Evolutionary conservation across 2,797 vertebrate species (phyloP), one percentile per base, ranked within the genome.

Genomic region (Artibeus lituratus): DNA sequence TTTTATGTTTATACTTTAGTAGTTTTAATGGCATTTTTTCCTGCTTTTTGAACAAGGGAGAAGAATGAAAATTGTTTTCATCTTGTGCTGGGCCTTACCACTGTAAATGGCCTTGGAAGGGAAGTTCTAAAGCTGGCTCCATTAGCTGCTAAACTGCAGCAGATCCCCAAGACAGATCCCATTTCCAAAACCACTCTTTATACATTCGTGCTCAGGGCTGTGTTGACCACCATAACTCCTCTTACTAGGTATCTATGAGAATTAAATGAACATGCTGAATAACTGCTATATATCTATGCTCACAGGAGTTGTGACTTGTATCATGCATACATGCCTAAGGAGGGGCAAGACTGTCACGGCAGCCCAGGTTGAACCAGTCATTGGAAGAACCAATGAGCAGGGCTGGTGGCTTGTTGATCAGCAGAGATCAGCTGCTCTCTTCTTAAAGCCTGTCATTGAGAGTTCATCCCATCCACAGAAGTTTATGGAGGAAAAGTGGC

Each of bases 391-490:
- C 49, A 74, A 24, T 0, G 4, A n/a, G 1, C 11, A 83, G 37
- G 37, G 74, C n/a, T 47, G 51, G 22, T 32, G 62, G 35, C 81
- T 51, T 49, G 32, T 10, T 22, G 62, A 53, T 47, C 57, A 51
- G 2, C 14, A 51, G 59, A 96, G 7, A 72, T 1, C 11, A 62
- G n/a, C n/a, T 24, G 2, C 12, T 35, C 51, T 96, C 69, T 69
- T 69, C 86, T 83, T 92, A 94, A 94, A 90, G 53, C 51, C 55
- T 80, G 37, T 74, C 53, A 22, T 87, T 29, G 86, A 91, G 72
- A 93, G 15, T 53, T 37, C 59, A 90, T 92, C 65, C 81, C 80
- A 51, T 90, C 87, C 95, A 65, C 55, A 94, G 62, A 92, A 53
- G 51, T 95, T 67, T 65, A 32, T 72, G 74, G 39, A 81, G 19